phyloP scores from a whole-genome alignment of 2,888 invertebrate genomes.

The Ellobium chinense region DNA sequence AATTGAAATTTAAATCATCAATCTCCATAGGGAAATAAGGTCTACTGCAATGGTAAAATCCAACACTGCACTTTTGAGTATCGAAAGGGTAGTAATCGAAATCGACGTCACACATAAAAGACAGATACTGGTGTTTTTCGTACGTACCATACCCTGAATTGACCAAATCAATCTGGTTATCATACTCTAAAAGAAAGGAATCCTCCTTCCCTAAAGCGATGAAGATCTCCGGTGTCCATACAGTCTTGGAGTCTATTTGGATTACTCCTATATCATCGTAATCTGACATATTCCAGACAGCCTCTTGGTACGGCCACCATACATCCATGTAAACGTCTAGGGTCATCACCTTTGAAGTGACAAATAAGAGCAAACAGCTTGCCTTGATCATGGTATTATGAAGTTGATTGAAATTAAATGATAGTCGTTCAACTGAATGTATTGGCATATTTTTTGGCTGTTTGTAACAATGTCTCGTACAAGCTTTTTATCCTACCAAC shows the following conservation, averaged over 20 bases:
- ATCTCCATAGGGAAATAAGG: not conserved
- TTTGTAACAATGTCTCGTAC: too few relatives aligned
- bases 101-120: not conserved
- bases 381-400: too few relatives aligned
- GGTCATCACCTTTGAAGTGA: not conserved
- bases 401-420: too few relatives aligned
- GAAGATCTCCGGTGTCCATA: not conserved
- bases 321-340: not conserved
- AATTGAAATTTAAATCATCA: not conserved
- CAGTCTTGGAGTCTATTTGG: not conserved
- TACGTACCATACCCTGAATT: not conserved
- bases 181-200: not conserved
- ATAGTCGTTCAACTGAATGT: too few relatives aligned
- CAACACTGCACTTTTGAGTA: not conserved
- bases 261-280: not conserved
- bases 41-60: not conserved
- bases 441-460: too few relatives aligned
- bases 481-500: too few relatives aligned
- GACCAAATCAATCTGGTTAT: not conserved
- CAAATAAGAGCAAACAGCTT: too few relatives aligned
- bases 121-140: not conserved
- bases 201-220: not conserved
- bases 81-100: not conserved
- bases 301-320: not conserved
- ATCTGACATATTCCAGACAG: not conserved